Conservation (phyloP, 2,888 invertebrate genomes). For the Parnassius smintheus region DNA sequence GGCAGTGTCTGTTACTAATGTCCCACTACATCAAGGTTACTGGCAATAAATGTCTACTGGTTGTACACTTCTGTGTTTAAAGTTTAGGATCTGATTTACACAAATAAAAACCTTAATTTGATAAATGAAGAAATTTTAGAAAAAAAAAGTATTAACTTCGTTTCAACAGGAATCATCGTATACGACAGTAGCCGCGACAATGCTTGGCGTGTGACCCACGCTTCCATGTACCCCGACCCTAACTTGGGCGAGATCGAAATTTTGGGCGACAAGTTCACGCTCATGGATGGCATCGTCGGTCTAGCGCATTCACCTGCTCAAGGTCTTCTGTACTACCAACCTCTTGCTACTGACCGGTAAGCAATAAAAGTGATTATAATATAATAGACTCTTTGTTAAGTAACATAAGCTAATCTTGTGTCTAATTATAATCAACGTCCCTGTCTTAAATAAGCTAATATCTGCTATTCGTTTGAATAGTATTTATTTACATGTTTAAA, state of each 20-base stretch:
- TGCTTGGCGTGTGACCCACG: slow-evolving; percentile 90
- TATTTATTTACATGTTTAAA: too few relatives aligned
- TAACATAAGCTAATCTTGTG: too few relatives aligned
- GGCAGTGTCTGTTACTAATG: too few relatives aligned
- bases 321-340: slow-evolving; percentile 85
- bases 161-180: slow-evolving; percentile 64
- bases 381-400: too few relatives aligned
- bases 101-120: too few relatives aligned
- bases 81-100: too few relatives aligned
- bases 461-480: too few relatives aligned
- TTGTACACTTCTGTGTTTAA: too few relatives aligned
- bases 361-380: neutral
- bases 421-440: too few relatives aligned
- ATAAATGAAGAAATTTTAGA: neutral
- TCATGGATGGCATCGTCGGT: slow-evolving; percentile 89
- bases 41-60: too few relatives aligned
- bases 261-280: slow-evolving; percentile 84
- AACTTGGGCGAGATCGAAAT: slow-evolving; percentile 88
- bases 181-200: slow-evolving; percentile 87
- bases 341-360: slow-evolving; percentile 86
- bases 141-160: neutral
- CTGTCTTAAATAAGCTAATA: too few relatives aligned
- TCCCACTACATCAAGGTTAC: too few relatives aligned
- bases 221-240: slow-evolving; percentile 93
- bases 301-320: slow-evolving; percentile 84